Conservation (phyloP, 1,140 invertebrate genomes). For the Drosophila yakuba region DNA sequence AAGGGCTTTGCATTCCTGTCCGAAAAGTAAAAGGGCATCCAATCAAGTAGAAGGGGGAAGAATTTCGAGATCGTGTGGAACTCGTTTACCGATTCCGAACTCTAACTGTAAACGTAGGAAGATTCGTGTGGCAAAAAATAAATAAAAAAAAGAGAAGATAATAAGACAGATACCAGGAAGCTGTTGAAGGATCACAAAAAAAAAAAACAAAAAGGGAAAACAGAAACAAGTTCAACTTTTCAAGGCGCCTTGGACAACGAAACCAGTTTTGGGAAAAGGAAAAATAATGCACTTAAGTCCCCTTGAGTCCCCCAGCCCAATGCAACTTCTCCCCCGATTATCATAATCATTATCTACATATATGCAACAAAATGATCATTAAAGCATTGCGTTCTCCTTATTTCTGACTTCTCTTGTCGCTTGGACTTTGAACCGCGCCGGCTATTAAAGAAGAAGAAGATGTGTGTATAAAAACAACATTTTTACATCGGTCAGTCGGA, state of each 20-base stretch:
- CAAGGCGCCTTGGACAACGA: conserved; percentile 17
- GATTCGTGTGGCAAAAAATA: background rate
- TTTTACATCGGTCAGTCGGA: conserved; percentile 20
- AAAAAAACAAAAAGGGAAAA: background rate
- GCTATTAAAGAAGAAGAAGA: conserved; percentile 17
- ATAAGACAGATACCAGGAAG: conserved; percentile 15
- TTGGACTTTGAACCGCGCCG: conserved; percentile 38
- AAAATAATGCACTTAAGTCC: conserved; percentile 26
- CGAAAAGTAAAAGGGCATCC: conserved; percentile 26
- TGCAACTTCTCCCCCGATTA: conserved; percentile 7
- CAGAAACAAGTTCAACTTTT: background rate
- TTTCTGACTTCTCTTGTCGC: conserved; percentile 17
- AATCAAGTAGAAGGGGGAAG: conserved; percentile 26
- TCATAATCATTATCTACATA: conserved; percentile 23
- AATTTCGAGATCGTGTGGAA: conserved; percentile 1
- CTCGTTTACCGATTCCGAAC: conserved; percentile 10
- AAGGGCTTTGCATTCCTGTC: conserved; percentile 15
- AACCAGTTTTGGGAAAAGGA: conserved; percentile 34
- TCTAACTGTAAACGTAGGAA: conserved; percentile 24
- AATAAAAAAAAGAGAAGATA: background rate
- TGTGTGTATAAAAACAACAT: conserved; percentile 27
- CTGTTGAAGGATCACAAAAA: conserved; percentile 5
- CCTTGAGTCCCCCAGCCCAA: conserved; percentile 1
- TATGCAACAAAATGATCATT: conserved; percentile 17
- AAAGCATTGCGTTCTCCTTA: conserved; percentile 19